Conservation (phyloP, 2,888 invertebrate genomes). For the Ptilodon capucinus region DNA sequence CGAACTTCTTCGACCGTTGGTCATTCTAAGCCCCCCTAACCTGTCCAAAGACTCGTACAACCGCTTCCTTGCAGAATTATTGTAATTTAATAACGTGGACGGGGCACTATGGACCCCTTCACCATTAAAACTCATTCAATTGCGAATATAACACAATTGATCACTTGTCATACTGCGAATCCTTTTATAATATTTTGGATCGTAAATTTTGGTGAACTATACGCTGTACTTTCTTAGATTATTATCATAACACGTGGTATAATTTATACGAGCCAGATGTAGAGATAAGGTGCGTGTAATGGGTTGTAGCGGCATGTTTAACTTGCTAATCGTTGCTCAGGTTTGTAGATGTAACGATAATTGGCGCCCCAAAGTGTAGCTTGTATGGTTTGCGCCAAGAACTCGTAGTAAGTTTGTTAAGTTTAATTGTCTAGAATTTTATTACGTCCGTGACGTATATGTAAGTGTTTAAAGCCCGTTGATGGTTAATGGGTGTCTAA, state of each 20-base stretch:
- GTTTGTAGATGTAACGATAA: constrained; percentile 71
- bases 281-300: constrained; percentile 48
- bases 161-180: constrained; percentile 68
- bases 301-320: constrained; percentile 58
- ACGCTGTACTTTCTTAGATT: constrained; percentile 43
- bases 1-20: constrained; percentile 27
- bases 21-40: constrained; percentile 12
- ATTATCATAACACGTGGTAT: constrained; percentile 62
- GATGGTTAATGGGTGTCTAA: too few species aligned
- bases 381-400: constrained; percentile 18
- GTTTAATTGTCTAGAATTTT: neutral
- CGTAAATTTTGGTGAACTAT: constrained; percentile 49
- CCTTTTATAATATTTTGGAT: constrained; percentile 58
- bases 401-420: neutral
- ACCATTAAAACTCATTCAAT: constrained; percentile 59
- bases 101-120: constrained; percentile 37
- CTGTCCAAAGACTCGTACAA: constrained; percentile 34
- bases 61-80: constrained; percentile 55
- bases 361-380: constrained; percentile 44
- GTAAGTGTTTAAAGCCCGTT: too few species aligned
- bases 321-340: constrained; percentile 71
- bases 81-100: constrained; percentile 74
- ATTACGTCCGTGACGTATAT: too few species aligned
- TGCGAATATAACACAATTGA: constrained; percentile 69
- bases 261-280: constrained; percentile 44